Evolutionary conservation across 2,888 invertebrate genomes (phyloP).

Genomic region (Calameuta filiformis): DNA sequence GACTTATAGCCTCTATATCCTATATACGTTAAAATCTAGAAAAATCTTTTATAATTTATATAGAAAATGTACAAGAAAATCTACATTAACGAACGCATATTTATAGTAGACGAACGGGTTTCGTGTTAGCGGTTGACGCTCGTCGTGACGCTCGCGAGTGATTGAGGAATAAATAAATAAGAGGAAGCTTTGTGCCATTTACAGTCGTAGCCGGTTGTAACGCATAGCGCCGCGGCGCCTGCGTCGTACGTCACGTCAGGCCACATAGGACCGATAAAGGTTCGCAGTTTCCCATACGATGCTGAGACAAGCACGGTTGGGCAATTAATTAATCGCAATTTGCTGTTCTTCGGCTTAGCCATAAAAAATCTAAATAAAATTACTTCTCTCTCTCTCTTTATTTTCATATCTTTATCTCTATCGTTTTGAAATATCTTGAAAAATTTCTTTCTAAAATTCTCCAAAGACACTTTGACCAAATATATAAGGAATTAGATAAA

Average conservation of each 20-base stretch:
- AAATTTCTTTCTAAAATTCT: background rate
- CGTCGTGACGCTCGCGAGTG: constrained; percentile 35
- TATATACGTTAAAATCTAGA: constrained; percentile 41
- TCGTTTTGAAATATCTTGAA: background rate
- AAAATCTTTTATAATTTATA: constrained; percentile 50
- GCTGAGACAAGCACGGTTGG: background rate
- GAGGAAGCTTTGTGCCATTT: constrained; percentile 27
- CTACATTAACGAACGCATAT: constrained; percentile 59
- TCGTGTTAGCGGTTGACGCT: background rate
- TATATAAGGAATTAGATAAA: background rate
- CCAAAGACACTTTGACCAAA: background rate
- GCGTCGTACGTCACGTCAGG: background rate
- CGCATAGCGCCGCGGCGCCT: background rate
- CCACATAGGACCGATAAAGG: background rate
- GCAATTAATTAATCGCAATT: background rate
- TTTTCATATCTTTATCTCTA: background rate
- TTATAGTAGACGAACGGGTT: constrained; percentile 18
- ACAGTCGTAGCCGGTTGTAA: constrained; percentile 10
- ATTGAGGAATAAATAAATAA: constrained; percentile 50
- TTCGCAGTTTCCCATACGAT: background rate
- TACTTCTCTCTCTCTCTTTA: background rate
- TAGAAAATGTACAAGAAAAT: constrained; percentile 64
- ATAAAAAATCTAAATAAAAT: background rate
- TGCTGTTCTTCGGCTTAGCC: background rate
- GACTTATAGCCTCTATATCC: constrained; percentile 1